Conservation (phyloP, 2,113 vertebrate species). For the Gopherus evgoodei region DNA sequence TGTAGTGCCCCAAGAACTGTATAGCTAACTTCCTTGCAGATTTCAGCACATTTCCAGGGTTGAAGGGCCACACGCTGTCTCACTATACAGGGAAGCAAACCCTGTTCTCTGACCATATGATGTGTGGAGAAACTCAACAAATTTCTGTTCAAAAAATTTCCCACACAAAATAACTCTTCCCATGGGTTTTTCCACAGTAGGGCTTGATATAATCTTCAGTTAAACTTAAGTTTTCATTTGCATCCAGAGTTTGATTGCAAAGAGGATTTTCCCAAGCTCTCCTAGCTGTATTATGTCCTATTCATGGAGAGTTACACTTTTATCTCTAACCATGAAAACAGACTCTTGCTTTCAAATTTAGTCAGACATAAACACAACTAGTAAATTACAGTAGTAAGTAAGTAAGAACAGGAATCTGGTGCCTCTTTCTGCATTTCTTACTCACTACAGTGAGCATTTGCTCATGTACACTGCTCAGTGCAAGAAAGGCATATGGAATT, state of each 20-base stretch:
- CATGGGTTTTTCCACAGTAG: not conserved
- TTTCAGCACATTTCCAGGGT: constrained; percentile 4
- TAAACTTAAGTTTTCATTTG: constrained; percentile 7
- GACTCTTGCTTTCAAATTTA: not conserved
- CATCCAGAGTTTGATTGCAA: not conserved
- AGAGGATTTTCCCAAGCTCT: not conserved
- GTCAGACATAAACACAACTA: not conserved
- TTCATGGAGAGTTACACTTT: not conserved
- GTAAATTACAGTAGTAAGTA: not conserved
- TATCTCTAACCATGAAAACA: not conserved
- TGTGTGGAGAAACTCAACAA: not conserved
- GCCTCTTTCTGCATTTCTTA: not conserved
- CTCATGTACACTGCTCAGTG: not conserved
- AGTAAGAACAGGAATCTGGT: not conserved
- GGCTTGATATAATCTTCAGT: constrained; percentile 9
- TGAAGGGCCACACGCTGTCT: not conserved
- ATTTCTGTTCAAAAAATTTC: not conserved
- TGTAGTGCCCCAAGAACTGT: not conserved
- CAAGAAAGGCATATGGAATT: not conserved
- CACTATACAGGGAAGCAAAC: not conserved
- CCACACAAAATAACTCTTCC: constrained; percentile 23
- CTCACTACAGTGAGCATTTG: not conserved
- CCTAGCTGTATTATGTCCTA: not conserved
- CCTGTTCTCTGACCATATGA: not conserved
- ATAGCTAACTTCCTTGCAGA: constrained; percentile 6